Base-by-base conservation (phyloP, 2,888 invertebrate species). In the Hecatera dysodea region DNA sequence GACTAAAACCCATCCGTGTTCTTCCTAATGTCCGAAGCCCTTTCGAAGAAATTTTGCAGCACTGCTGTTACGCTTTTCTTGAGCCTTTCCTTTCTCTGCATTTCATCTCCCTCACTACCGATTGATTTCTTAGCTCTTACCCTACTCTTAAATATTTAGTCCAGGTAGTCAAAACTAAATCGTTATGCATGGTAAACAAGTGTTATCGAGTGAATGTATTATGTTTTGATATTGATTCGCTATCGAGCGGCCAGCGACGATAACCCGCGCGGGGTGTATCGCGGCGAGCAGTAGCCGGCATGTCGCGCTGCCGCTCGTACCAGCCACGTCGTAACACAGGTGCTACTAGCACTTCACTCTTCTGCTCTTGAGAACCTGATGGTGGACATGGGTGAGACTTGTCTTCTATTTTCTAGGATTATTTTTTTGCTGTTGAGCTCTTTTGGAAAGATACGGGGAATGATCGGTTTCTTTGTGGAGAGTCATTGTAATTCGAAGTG, bases 171-270 rank as follows among this genome's bases (percentile, higher is more conserved):
- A 29, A 53, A 75, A 62, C 22, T 59, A 60, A 56, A 66, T 66
- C 62, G 27, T 63, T 57, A 42, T 44, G 72, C 64, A 64, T 42
- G 70, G 83, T 82, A 81, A 84, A 84, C 81, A 85, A 85, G 69
- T 72, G 80, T 74, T 85, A 83, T 83, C 81, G 65, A 48, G 50
- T 64, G 66, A 81, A 64, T 77, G 81, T 81, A 72, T 78, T 70
- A 75, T 82, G 84, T 84, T 73, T 65, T 81, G 81, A 81, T 80
- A 73, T 69, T 72, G 80, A 80, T 74, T 78, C 68, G 67, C 61
- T 83, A 83, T 85, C 83, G 71, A 50, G 39, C 59, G 15, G 61
- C 69, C 83, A 15, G 39, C 39, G 39, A 85, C 85, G 39, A 84
- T 84, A 84, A 84, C 85, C 83, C 78, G 61, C 59, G 50, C 64